Base-by-base conservation (phyloP, 2,113 vertebrate species). In the Hylia prasina region DNA sequence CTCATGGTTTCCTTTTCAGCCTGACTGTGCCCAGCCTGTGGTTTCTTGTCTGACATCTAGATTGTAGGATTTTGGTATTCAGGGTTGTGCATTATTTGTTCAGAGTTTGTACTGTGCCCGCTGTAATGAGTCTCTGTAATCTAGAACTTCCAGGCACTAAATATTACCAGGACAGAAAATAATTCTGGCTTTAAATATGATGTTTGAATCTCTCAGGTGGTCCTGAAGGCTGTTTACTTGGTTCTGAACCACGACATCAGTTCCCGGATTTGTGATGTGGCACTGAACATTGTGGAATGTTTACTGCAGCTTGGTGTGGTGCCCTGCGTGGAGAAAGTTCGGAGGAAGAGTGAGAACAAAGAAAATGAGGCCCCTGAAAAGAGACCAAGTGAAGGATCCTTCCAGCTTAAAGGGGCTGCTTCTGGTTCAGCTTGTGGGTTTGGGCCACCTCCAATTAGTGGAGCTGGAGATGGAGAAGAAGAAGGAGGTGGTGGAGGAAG, bases 161-260 rank as follows among this genome's bases (percentile, higher is more conserved):
- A 16, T 45, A 33, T 5, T 75, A 50, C 15, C 12, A 39, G n/a
- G n/a, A 94, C 63, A 83, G 13, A 31, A 57, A 73, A 24, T n/a
- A 51, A 27, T 14, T n/a, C 60, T 82, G 64, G 54, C 17, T 89
- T 89, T 63, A 79, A 92, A 70, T 60, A 22, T 4, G 3, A 30
- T 79, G 13, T 96, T 82, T 89, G 73, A 83, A 57, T 84, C 22
- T 65, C 45, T 13, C 95, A 99, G 99, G 99, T 99, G 50, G 98
- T 99, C 57, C 96, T 99, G 91, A 99, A 99, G 71, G 99, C 99
- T 31, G 98, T 99, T 72, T 99, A 99, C 56, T 98, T 99, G n/a
- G 99, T 99, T 44, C 98, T 99, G 80, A 99, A 98, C 87, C 99
- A 99, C 19, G 99, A 99, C 95, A 99, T 99, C 97, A 99, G 99